Base-by-base conservation (phyloP, 92 coral and sea anemone genomes). In the Phymanthus crucifer region DNA sequence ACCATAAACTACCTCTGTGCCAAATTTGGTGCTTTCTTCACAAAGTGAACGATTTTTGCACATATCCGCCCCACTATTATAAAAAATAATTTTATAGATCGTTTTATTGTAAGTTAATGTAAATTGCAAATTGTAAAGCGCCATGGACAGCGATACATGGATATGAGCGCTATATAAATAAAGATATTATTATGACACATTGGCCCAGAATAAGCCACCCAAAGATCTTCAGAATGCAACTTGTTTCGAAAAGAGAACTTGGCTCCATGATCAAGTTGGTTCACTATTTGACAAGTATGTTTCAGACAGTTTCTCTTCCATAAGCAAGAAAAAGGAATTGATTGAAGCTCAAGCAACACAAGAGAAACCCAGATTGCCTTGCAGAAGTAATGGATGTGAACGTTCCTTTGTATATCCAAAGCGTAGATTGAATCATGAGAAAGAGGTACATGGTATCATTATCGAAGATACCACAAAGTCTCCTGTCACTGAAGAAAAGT, bases 201-300 rank as follows among this genome's bases (percentile, higher is more conserved):
- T 23, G 10, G 29, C 4, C 4, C 10, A 57, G 23, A 57, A 57
- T 23, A 19, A 23, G 0, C 27, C 29, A 23, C 66, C 66, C 6
- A 24, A 57, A 57, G 66, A 12, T 23, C 27, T 57, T 19, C 66
- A 36, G 10, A 74, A 74, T 13, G 72, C 78, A 12, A 67, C 56
- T 32, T 11, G 18, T 23, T 77, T 18, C 18, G 77, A 78, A 37
- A 79, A 80, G 75, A 68, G 89, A 13, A 65, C 29, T 21, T 85
- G 89, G 89, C 46, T 85, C 21, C 70, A 64, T 33, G 66, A 52
- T 12, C 81, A 85, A 16, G 65, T 66, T 16, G 29, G 19, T 36
- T 19, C 23, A 17, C 40, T 86, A 82, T 56, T 86, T 66, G 85
- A 86, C 56, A 36, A 16, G 19, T 86, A 80, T 80, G 89, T 86